Evolutionary conservation across 2,113 vertebrate species (phyloP), one percentile per base, ranked within the genome.

Genomic region (Prinia subflava): DNA sequence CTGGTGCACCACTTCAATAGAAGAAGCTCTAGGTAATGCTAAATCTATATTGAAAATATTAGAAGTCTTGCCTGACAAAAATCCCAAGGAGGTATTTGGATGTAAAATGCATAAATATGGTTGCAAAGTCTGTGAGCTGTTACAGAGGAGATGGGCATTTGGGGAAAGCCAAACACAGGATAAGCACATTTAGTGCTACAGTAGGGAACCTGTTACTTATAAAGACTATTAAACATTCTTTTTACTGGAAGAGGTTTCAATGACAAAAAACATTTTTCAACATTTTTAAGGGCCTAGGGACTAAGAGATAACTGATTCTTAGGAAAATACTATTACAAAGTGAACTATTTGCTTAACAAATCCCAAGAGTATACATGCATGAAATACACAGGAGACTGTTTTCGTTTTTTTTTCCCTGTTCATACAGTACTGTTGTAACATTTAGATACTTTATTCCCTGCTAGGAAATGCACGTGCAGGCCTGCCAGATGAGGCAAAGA

Each of bases 1-100:
- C 39, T 63, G 14, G 22, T 90, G 16, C 44, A 84, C n/a, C 21
- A 75, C 35, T n/a, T 75, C 64, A 83, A 16, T 3, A 67, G 33
- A 70, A 76, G 76, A 65, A 77, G 33, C 13, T 79, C 35, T 75
- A 60, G 49, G 44, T 82, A 87, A 84, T 39, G 62, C 23, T 90
- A 87, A 94, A 90, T 68, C 86, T 93, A 27, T 93, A 62, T 65
- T 67, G 74, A 94, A 94, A 96, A 49, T 87, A 90, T 39, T 82
- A 8, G 73, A 84, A 87, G 25, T 77, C 56, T 85, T 83, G 18
- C 67, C 52, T 91, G 76, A 95, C 53, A 67, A 87, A 83, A 95
- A 79, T 85, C 55, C 79, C 73, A 63, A 70, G 28, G 25, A 85
- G 30, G 25, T 80, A 62, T 69, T 80, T 79, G 77, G 59, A 83